phyloP scores from a whole-genome alignment of 2,888 invertebrate species.

The Julus scandinavius region DNA sequence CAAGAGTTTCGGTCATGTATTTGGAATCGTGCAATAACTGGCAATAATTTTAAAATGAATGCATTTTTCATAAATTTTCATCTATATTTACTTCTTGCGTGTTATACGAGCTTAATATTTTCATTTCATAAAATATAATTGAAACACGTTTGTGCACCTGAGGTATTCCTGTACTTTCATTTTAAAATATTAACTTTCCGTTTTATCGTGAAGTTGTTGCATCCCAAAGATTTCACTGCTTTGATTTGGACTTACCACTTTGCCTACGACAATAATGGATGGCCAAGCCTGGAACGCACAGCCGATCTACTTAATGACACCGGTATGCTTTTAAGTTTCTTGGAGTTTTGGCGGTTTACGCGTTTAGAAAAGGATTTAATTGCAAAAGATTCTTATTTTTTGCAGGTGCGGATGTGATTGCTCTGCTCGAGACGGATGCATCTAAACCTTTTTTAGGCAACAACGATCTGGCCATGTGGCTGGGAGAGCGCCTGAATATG shows the following conservation, averaged over 20 bases:
- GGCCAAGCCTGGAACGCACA: slow-evolving; percentile 66
- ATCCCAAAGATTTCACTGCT: slow-evolving; percentile 63
- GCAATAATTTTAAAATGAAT: too few species aligned
- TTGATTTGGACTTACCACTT: slow-evolving; percentile 67
- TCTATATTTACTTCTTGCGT: too few species aligned
- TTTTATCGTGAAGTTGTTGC: not conserved
- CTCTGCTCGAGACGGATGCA: slow-evolving; percentile 66
- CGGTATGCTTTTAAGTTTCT: slow-evolving; percentile 59
- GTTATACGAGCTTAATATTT: too few species aligned
- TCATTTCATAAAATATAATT: too few species aligned
- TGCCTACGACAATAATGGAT: slow-evolving; percentile 67
- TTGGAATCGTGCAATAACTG: too few species aligned
- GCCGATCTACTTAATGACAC: slow-evolving; percentile 64
- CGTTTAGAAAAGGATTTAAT: not conserved
- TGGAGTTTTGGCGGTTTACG: not conserved
- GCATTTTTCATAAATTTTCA: too few species aligned
- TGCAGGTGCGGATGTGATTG: slow-evolving; percentile 65
- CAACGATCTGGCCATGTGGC: slow-evolving; percentile 66
- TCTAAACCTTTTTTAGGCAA: slow-evolving; percentile 67
- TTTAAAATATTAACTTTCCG: not conserved
- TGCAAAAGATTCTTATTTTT: not conserved
- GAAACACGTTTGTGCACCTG: too few species aligned
- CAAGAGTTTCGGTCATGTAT: too few species aligned
- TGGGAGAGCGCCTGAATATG: slow-evolving; percentile 65
- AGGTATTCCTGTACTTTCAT: too few species aligned